Evolutionary conservation across 2,888 invertebrate genomes (phyloP).

Genomic region (Drosophila prolongata): DNA sequence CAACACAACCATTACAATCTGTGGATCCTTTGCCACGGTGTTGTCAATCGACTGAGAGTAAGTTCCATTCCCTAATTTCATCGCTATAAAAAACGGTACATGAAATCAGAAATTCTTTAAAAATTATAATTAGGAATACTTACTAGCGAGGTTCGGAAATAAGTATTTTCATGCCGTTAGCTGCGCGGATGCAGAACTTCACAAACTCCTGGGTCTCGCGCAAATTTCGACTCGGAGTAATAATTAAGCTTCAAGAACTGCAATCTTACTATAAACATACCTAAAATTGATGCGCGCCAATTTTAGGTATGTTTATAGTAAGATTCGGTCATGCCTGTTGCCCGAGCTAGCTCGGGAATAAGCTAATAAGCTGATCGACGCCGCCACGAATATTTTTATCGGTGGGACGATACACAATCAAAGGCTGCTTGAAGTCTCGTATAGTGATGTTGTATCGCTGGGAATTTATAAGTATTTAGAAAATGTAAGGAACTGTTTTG

Average conservation of each 20-base stretch:
- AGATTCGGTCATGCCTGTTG: conserved; percentile 94
- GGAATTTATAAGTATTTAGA: conserved; percentile 27
- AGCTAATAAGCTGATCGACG: conserved; percentile 88
- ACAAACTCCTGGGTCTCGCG: conserved; percentile 82
- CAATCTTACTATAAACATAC: conserved; percentile 23
- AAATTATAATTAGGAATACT: conserved; percentile 29
- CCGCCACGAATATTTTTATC: conserved; percentile 90
- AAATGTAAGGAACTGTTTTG: fast-evolving
- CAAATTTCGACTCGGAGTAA: conserved; percentile 74
- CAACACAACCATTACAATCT: conserved; percentile 89
- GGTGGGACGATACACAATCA: conserved; percentile 90
- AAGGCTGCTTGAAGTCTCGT: conserved; percentile 88
- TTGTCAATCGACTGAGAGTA: conserved; percentile 87
- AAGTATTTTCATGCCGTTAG: conserved; percentile 84
- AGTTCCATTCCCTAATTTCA: conserved; percentile 85
- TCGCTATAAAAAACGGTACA: conserved; percentile 43
- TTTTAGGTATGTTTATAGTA: too few relatives aligned
- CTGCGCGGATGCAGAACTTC: conserved; percentile 81
- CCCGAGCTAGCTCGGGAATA: conserved; percentile 93
- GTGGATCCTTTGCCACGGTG: conserved; percentile 86
- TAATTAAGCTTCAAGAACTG: not conserved
- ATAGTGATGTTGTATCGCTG: conserved; percentile 90
- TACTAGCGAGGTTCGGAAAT: conserved; percentile 84
- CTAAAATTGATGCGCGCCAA: conserved; percentile 87
- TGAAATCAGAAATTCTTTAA: not conserved